These are phyloP conservation scores for Caenorhabditis angaria DNA, from an alignment of 2,888 invertebrate genomes.

Conservation along the genomic window DNA sequence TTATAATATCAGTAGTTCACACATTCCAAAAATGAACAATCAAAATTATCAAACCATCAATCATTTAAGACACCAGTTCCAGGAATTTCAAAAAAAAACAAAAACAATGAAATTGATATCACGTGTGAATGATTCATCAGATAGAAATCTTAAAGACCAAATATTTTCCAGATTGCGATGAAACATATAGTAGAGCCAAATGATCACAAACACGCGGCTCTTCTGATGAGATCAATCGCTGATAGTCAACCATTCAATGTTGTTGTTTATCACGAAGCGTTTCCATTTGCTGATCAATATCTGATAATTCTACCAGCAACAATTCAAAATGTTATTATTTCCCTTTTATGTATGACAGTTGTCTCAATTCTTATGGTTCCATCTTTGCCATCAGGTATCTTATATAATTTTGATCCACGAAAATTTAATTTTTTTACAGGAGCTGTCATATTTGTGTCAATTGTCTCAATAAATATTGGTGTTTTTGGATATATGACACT, in stretches of 20 bases:
- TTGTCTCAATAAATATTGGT: slow-evolving; percentile 89
- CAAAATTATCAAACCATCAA: no score
- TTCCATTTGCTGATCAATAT: slow-evolving; percentile 72
- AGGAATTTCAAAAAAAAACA: no score
- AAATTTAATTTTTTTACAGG: slow-evolving; percentile 78
- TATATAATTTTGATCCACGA: neutral
- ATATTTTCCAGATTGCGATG: slow-evolving; percentile 65
- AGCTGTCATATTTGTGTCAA: slow-evolving; percentile 91
- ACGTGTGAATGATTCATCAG: neutral
- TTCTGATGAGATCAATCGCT: slow-evolving; percentile 63
- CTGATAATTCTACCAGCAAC: slow-evolving; percentile 70
- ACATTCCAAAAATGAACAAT: no score
- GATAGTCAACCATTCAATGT: slow-evolving; percentile 63
- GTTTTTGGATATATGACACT: slow-evolving; percentile 95
- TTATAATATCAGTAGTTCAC: no score
- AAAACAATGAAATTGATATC: neutral
- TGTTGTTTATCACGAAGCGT: slow-evolving; percentile 56
- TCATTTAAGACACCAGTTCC: no score
- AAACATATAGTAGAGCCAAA: slow-evolving; percentile 71
- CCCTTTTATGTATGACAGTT: slow-evolving; percentile 84
- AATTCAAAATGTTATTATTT: slow-evolving; percentile 82
- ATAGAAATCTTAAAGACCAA: neutral
- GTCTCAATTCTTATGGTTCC: slow-evolving; percentile 93
- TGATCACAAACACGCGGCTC: slow-evolving; percentile 69
- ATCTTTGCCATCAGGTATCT: slow-evolving; percentile 63